Evolutionary conservation across 2,888 invertebrate genomes (phyloP), one percentile per base, ranked within the genome.

Genomic region (Zaprionus obscuricornis): DNA sequence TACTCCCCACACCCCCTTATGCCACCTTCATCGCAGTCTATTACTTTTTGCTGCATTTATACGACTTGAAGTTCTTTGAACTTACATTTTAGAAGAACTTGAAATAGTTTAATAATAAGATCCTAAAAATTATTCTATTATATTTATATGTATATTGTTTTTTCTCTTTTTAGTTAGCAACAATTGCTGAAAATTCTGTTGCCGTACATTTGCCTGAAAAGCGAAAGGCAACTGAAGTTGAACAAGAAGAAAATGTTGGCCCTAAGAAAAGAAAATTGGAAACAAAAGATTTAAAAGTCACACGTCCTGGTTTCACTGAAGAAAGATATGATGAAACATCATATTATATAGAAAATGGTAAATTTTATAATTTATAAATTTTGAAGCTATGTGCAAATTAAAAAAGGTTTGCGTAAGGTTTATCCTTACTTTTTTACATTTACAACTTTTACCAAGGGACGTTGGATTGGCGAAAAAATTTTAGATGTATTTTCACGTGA

Each of bases 381-480:
- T 7, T 36, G 14, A 14, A 46, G 34, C 60, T 22, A 66, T 42
- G 50, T 55, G 54, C 67, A 67, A 66, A 50, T 34, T 58, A 5
- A 55, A n/a, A n/a, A n/a, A 86, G 97, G 97, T 72, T 93, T 98
- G 84, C 92, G 98, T 76, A 98, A 98, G 92, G 97, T 98, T 8
- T 97, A 96, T 89, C 98, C 98, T 1, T 98, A 98, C 91, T 96
- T 96, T 91, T 98, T 96, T 92, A 96, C 96, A 60, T 98, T 97
- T 91, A 96, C 96, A 67, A 96, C 97, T 18, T 97, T 96, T 92
- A 96, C 96, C 71, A 98, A 98, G 91, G 96, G 97, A 6, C 93
- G 97, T 85, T 98, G 98, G 97, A 96, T 97, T 3, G 97, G 97
- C 1, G 96, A 96, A 89, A 94, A 94, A 88, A 95, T 98, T 71